Conservation (phyloP, 2,113 vertebrate species). For the Xiphias gladius region DNA sequence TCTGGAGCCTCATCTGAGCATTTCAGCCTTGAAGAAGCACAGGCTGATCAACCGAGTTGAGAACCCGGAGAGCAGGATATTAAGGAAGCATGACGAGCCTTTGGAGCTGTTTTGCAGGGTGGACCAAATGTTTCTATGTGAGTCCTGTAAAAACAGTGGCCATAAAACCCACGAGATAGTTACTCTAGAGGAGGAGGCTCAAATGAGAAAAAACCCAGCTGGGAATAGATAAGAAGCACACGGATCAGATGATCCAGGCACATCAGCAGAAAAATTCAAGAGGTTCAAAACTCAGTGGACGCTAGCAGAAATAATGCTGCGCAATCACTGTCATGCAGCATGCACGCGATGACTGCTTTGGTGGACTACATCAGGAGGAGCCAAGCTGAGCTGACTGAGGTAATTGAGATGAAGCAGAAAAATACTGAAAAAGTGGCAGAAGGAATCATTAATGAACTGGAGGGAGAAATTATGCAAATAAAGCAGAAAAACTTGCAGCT, state of each 20-base stretch:
- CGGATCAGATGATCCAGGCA: constrained; percentile 13
- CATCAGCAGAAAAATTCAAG: constrained; percentile 48
- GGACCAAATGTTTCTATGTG: constrained; percentile 51
- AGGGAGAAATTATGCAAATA: constrained; percentile 62
- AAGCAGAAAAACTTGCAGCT: constrained; percentile 37
- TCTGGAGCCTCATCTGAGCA: constrained; percentile 60
- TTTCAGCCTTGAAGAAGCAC: constrained; percentile 60
- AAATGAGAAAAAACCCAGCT: constrained; percentile 23
- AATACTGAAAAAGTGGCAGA: constrained; percentile 31
- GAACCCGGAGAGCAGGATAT: constrained; percentile 63
- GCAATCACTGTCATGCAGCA: constrained; percentile 23
- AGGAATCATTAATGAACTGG: constrained; percentile 50
- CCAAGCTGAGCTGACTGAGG: constrained; percentile 48
- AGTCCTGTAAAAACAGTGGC: constrained; percentile 24
- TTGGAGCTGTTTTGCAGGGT: constrained; percentile 58
- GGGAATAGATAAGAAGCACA: neutral
- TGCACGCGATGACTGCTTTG: constrained; percentile 22
- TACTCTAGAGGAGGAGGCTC: constrained; percentile 52
- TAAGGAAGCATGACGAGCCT: constrained; percentile 36
- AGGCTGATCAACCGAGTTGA: constrained; percentile 61
- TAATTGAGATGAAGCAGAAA: constrained; percentile 43
- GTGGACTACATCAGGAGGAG: constrained; percentile 58
- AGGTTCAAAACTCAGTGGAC: constrained; percentile 39
- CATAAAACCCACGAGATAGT: constrained; percentile 48
- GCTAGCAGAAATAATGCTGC: constrained; percentile 23